phyloP scores from a whole-genome alignment of 2,888 invertebrate species.

The Cinara cedri region DNA sequence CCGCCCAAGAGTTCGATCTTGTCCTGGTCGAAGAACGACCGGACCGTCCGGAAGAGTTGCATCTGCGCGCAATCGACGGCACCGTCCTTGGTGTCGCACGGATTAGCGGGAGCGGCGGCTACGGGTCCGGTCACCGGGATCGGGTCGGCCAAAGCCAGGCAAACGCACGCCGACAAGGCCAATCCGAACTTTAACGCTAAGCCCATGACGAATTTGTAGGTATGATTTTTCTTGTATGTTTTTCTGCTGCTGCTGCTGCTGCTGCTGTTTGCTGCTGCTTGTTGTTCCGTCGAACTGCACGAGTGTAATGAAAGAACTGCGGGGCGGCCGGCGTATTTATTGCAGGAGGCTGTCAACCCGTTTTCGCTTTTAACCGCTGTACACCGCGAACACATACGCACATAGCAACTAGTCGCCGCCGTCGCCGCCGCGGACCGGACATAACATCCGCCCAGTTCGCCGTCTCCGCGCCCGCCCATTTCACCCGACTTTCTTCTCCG shows the following conservation, averaged over 20 bases:
- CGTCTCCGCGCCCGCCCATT: slow-evolving; percentile 20
- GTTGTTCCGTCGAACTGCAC: slow-evolving; percentile 42
- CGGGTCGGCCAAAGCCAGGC: slow-evolving; percentile 39
- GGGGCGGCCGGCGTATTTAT: slow-evolving; percentile 55
- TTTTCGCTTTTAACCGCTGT: slow-evolving; percentile 44
- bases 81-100: slow-evolving; percentile 67
- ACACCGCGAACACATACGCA: too few relatives aligned
- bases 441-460: slow-evolving; percentile 27
- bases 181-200: slow-evolving; percentile 49
- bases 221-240: too few relatives aligned
- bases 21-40: slow-evolving; percentile 68
- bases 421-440: slow-evolving; percentile 39
- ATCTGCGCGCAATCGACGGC: slow-evolving; percentile 70
- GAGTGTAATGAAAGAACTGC: slow-evolving; percentile 33
- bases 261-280: background rate
- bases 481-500: slow-evolving; percentile 45
- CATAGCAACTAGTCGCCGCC: background rate
- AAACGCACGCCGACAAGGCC: slow-evolving; percentile 49
- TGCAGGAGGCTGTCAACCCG: slow-evolving; percentile 30
- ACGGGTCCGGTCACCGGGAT: slow-evolving; percentile 1
- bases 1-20: slow-evolving; percentile 68
- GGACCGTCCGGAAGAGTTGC: slow-evolving; percentile 67
- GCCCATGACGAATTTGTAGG: slow-evolving; percentile 10
- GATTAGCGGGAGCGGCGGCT: background rate
- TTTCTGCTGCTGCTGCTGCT: background rate